phyloP scores from a whole-genome alignment of 2,797 vertebrate species.

The Melopsittacus undulatus region DNA sequence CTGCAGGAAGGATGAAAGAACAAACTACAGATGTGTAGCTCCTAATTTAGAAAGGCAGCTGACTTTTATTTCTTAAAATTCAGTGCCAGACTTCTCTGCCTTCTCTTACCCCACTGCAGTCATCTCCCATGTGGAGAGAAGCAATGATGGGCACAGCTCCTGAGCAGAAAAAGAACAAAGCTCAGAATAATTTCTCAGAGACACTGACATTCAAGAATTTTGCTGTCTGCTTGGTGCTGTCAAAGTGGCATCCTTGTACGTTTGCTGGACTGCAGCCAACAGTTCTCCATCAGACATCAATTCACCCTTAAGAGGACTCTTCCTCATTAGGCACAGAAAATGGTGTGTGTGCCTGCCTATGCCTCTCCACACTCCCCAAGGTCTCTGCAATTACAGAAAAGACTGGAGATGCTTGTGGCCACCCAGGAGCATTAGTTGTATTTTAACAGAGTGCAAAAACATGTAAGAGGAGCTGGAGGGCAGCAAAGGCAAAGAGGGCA shows the following conservation, averaged over 20 bases:
- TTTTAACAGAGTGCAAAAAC: neutral
- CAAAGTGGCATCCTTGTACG: neutral
- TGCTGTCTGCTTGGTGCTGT: slow-evolving; percentile 19
- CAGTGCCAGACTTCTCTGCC: neutral
- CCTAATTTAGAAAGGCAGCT: neutral
- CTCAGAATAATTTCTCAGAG: slow-evolving; percentile 2
- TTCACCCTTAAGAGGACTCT: slow-evolving; percentile 4
- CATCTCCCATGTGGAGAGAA: neutral
- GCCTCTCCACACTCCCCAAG: neutral
- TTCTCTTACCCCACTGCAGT: neutral
- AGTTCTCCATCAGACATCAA: slow-evolving; percentile 25
- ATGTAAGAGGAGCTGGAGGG: neutral
- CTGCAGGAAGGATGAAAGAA: neutral
- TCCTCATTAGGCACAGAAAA: slow-evolving; percentile 17
- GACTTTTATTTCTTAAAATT: neutral
- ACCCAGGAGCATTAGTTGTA: neutral
- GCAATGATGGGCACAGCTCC: neutral
- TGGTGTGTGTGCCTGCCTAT: neutral
- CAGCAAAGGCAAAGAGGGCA: neutral
- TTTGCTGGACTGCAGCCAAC: slow-evolving; percentile 18
- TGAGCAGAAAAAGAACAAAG: neutral
- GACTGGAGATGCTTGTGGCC: neutral
- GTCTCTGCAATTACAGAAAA: neutral
- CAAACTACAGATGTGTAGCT: neutral
- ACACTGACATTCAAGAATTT: neutral